phyloP scores from a whole-genome alignment of 2,797 vertebrate genomes.

The Denticeps clupeoides region DNA sequence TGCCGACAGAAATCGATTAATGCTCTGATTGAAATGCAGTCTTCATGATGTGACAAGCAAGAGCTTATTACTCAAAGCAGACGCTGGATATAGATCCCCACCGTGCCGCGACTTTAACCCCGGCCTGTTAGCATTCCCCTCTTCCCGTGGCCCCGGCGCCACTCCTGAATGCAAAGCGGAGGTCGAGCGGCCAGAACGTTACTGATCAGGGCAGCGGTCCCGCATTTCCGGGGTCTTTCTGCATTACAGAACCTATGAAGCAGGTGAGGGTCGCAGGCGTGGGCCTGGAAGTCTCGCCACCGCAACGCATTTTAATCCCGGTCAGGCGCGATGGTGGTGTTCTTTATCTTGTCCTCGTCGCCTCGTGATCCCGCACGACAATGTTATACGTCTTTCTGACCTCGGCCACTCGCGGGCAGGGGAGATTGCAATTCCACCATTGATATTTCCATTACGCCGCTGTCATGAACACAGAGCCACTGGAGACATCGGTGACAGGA shows the following conservation, averaged over 20 bases:
- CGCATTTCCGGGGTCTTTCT: no score
- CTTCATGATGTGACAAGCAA: conserved; percentile 19
- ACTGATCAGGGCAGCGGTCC: no score
- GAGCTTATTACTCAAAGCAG: conserved; percentile 24
- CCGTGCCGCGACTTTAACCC: background rate
- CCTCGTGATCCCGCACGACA: conserved; percentile 27
- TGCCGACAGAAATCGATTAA: conserved; percentile 21
- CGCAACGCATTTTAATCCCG: conserved; percentile 24
- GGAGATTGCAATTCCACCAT: conserved; percentile 1
- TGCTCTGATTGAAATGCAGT: conserved; percentile 28
- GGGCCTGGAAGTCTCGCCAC: no score
- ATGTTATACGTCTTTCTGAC: conserved; percentile 1
- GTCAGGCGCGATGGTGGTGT: conserved; percentile 35
- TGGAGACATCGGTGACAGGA: conserved; percentile 3
- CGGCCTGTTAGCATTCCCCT: conserved; percentile 20
- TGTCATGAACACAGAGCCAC: conserved; percentile 1
- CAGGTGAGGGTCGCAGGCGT: no score
- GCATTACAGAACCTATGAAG: no score
- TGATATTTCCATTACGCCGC: conserved; percentile 4
- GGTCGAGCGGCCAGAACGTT: no score
- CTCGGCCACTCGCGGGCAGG: background rate
- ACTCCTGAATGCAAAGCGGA: no score
- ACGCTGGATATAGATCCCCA: background rate
- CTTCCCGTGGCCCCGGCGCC: conserved; percentile 18
- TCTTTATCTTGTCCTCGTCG: conserved; percentile 22